Conservation (phyloP, 2,113 vertebrate genomes). For the Elephas maximus region DNA sequence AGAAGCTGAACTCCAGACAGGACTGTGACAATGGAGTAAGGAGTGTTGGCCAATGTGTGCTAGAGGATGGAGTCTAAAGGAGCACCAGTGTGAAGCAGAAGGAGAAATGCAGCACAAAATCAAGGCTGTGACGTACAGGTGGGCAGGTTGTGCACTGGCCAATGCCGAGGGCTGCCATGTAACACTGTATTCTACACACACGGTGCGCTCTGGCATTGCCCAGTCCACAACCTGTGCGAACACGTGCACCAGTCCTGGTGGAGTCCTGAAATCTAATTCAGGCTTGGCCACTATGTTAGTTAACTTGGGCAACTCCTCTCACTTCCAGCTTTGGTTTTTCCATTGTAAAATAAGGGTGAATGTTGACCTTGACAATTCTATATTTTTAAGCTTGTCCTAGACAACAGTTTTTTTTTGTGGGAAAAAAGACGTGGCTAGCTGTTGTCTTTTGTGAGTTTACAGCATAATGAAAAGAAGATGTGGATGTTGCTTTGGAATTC, state of each 20-base stretch:
- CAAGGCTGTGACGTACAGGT: not conserved
- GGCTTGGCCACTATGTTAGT: not conserved
- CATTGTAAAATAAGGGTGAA: not conserved
- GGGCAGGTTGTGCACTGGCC: not conserved
- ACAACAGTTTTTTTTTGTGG: not conserved
- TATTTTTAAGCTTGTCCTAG: not conserved
- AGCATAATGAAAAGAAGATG: not conserved
- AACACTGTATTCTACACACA: not conserved
- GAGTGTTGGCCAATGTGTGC: not conserved
- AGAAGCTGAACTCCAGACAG: not conserved
- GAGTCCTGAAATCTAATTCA: not conserved
- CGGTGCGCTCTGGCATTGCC: not conserved
- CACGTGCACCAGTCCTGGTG: not conserved
- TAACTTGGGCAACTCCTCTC: not conserved
- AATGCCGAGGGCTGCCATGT: accelerated
- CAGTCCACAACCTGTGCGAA: not conserved
- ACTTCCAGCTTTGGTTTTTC: not conserved
- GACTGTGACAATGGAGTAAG: not conserved
- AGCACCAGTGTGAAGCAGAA: not conserved
- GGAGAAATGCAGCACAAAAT: not conserved
- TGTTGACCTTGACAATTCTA: not conserved
- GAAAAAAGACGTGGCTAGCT: not conserved
- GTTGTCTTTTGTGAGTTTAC: not conserved
- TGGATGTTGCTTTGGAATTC: not conserved
- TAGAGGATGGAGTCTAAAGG: not conserved